phyloP scores from a whole-genome alignment of 2,797 vertebrate genomes.

The Eremophila alpestris region DNA sequence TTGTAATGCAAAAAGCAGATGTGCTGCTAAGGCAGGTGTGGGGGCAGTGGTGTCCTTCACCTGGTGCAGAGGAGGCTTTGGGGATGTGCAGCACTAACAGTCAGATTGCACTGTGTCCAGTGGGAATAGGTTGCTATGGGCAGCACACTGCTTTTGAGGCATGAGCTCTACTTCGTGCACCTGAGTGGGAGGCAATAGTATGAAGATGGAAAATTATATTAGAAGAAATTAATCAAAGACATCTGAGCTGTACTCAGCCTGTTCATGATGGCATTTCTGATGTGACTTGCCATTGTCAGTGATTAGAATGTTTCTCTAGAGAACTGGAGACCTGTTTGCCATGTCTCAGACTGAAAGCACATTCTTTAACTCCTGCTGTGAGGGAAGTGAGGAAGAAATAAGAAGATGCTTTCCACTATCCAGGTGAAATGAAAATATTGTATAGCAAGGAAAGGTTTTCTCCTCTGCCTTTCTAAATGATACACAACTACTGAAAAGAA shows the following conservation, averaged over 20 bases:
- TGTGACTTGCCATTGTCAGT: background rate
- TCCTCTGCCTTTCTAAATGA: background rate
- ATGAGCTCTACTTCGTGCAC: background rate
- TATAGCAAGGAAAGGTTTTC: background rate
- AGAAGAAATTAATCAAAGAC: background rate
- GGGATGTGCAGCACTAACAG: background rate
- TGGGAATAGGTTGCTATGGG: background rate
- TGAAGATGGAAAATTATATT: background rate
- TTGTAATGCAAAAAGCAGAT: background rate
- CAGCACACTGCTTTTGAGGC: background rate
- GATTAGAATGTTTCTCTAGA: background rate
- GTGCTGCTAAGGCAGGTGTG: background rate
- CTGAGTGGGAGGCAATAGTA: background rate
- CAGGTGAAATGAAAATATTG: background rate
- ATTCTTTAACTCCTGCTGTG: background rate
- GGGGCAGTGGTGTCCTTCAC: background rate
- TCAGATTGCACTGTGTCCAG: background rate
- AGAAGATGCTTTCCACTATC: background rate
- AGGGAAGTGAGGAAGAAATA: background rate
- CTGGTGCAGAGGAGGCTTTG: background rate
- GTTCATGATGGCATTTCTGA: background rate
- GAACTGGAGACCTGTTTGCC: background rate
- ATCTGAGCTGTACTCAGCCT: background rate
- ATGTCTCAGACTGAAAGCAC: background rate
- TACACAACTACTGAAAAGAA: background rate